These are phyloP conservation scores for Tachina lurida DNA, from an alignment of 2,888 invertebrate species.

Conservation along the genomic window DNA sequence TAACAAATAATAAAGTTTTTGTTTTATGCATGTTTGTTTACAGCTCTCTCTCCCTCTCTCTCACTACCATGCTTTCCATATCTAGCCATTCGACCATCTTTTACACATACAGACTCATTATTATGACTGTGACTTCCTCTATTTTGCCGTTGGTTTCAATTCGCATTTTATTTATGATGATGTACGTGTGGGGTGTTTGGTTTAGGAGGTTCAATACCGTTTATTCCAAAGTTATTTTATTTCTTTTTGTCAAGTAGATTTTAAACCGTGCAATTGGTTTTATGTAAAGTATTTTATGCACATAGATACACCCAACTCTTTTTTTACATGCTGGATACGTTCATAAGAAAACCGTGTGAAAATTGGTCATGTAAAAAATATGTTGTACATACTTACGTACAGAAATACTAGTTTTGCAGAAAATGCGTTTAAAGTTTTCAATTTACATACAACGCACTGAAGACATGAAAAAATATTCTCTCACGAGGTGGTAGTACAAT, in stretches of 20 bases:
- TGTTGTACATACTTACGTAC: too few relatives aligned
- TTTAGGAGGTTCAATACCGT: constrained; percentile 67
- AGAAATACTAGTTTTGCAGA: too few relatives aligned
- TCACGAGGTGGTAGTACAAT: too few relatives aligned
- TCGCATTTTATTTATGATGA: constrained; percentile 37
- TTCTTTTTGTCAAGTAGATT: constrained; percentile 60
- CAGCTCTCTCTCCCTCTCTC: constrained; percentile 28
- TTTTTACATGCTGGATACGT: neutral
- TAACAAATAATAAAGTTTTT: constrained; percentile 67
- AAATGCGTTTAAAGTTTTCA: too few relatives aligned
- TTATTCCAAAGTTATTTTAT: constrained; percentile 57
- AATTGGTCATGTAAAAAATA: too few relatives aligned
- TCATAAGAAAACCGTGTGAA: too few relatives aligned
- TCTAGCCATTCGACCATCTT: constrained; percentile 29
- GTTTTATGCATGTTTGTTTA: constrained; percentile 60
- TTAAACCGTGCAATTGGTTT: constrained; percentile 68
- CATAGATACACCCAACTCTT: constrained; percentile 8
- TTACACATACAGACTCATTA: constrained; percentile 18
- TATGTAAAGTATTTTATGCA: constrained; percentile 57
- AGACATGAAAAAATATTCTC: too few relatives aligned
- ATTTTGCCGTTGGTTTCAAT: constrained; percentile 60
- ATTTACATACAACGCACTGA: too few relatives aligned
- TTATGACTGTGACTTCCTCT: constrained; percentile 54
- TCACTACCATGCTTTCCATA: constrained; percentile 12
- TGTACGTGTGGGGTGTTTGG: constrained; percentile 53